A percentile compares a stretch with the other conserved stretches of the same genome.
Evolutionary conservation across 2,113 vertebrate species (phyloP).

Genomic region (Sinocyclocheilus grahami): DNA sequence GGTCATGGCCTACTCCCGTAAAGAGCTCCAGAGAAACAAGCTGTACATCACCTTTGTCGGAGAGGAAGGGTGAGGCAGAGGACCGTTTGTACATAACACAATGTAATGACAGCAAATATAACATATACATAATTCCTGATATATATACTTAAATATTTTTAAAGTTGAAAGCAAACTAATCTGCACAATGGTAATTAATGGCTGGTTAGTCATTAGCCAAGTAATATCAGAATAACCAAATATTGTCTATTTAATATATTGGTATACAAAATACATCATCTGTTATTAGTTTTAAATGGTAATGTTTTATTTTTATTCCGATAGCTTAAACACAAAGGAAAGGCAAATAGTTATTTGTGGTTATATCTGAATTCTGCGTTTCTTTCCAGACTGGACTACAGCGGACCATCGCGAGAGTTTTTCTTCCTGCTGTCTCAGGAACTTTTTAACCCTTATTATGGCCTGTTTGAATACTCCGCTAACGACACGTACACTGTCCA

Average conservation of each 20-base stretch:
- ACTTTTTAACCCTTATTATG: slow-evolving; percentile 91
- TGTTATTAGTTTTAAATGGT: background rate
- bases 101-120: background rate
- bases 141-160: too few species aligned
- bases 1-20: slow-evolving; percentile 90
- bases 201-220: too few species aligned
- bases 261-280: too few species aligned
- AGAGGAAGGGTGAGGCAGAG: slow-evolving; percentile 83
- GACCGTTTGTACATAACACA: background rate
- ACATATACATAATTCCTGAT: too few species aligned
- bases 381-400: slow-evolving; percentile 85
- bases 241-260: too few species aligned
- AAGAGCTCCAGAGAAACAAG: slow-evolving; percentile 90
- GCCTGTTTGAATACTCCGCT: slow-evolving; percentile 90
- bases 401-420: slow-evolving; percentile 88
- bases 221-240: too few species aligned
- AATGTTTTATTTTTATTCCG: background rate
- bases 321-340: too few species aligned
- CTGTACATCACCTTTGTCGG: slow-evolving; percentile 89
- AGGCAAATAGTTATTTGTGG: background rate
- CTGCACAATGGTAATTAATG: too few species aligned
- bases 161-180: too few species aligned
- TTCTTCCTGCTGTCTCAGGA: slow-evolving; percentile 93
- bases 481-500: slow-evolving; percentile 91
- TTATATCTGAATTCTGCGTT: background rate